Conservation (phyloP, 2,888 invertebrate genomes). For the Esperia sulphurella region DNA sequence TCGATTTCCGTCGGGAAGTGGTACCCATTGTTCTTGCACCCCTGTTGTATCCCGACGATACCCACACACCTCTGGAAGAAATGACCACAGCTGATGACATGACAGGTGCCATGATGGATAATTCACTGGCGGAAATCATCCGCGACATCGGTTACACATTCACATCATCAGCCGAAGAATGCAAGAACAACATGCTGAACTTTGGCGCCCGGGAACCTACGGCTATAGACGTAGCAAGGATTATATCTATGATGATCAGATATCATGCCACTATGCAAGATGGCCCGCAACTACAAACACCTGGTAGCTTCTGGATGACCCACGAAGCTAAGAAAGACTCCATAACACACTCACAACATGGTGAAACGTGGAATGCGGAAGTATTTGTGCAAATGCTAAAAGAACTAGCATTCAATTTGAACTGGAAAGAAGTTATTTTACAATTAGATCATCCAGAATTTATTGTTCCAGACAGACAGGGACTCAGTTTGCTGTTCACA, state of each 20-base stretch:
- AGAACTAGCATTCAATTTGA: slow-evolving; percentile 90
- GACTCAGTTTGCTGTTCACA: slow-evolving; percentile 89
- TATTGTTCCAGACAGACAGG: slow-evolving; percentile 90
- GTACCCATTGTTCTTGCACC: slow-evolving; percentile 95
- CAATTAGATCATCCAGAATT: slow-evolving; percentile 96
- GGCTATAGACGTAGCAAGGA: slow-evolving; percentile 90
- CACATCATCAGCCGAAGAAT: slow-evolving; percentile 91
- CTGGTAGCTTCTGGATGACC: slow-evolving; percentile 82
- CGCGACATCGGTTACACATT: slow-evolving; percentile 95
- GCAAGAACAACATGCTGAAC: slow-evolving; percentile 90
- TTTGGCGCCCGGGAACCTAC: slow-evolving; percentile 90
- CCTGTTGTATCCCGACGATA: slow-evolving; percentile 89
- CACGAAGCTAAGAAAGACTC: slow-evolving; percentile 77
- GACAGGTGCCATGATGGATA: slow-evolving; percentile 83
- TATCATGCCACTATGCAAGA: slow-evolving; percentile 83
- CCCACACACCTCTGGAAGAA: slow-evolving; percentile 81
- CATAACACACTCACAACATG: slow-evolving; percentile 54
- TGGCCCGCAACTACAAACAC: slow-evolving; percentile 84
- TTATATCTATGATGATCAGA: slow-evolving; percentile 92
- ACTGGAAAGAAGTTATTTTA: slow-evolving; percentile 95
- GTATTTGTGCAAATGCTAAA: slow-evolving; percentile 95
- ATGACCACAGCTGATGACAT: slow-evolving; percentile 82
- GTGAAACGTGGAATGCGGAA: slow-evolving; percentile 93
- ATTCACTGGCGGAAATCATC: slow-evolving; percentile 91
- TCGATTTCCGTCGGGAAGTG: slow-evolving; percentile 92